Evolutionary conservation across 2,113 vertebrate species (phyloP), one percentile per base, ranked within the genome.

Genomic region (Nannobrachium achirus): DNA sequence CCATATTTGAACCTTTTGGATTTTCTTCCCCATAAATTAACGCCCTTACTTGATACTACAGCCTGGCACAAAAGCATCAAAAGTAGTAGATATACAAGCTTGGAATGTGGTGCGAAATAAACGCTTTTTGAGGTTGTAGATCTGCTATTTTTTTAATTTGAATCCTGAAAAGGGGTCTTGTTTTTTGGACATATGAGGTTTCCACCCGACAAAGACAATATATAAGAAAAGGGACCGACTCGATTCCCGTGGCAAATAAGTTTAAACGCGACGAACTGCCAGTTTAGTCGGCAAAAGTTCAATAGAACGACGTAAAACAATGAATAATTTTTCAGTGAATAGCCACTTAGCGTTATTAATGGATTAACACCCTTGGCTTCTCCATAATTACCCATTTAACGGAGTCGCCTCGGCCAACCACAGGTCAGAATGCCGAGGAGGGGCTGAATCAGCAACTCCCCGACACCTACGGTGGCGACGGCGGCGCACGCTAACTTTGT

Each of bases 391-490:
- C 55, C 56, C 46, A 16, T 59, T 65, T 68, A 65, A 56, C 48
- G 41, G 11, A 66, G 45, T 40, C 53, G 19, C 62, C 61, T 52
- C 33, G 68, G 70, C 66, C 79, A 69, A 71, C 73, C 66, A 56
- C 59, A 53, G 58, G 44, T 75, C 67, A 60, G 67, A 40, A 58
- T 42, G 59, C 53, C 46, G 63, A 44, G 51, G 52, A 44, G 48
- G 18, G 14, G 59, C 73, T 62, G 69, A 62, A 16, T 71, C 66
- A 74, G 76, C 76, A 66, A 45, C 66, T 57, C 61, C 57, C 40
- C n/a, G 25, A 2, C 25, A 25, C n/a, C n/a, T n/a, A n/a, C n/a
- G 8, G 41, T 68, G 66, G 52, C 10, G 63, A 50, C 14, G 15
- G 40, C 51, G 61, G n/a, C 56, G 50, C 56, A 62, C 11, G 56